Conservation (phyloP, 2,797 vertebrate genomes). For the Sarcoramphus papa region DNA sequence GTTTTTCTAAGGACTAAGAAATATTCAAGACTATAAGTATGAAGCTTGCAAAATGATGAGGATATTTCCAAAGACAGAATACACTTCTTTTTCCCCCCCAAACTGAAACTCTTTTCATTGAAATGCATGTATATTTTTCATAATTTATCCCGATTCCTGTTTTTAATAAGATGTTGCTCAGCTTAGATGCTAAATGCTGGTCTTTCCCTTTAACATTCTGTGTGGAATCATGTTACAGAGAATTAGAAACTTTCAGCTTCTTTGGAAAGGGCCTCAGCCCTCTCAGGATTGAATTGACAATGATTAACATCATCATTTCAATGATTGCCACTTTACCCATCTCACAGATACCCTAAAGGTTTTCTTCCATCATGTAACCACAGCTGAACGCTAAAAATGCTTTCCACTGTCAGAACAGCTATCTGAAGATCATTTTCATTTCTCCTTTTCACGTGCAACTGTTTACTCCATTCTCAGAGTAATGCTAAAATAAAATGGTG, state of each 20-base stretch:
- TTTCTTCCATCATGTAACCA: background rate
- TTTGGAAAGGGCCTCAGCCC: background rate
- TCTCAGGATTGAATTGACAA: background rate
- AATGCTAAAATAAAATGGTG: background rate
- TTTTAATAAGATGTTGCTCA: background rate
- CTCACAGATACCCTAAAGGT: background rate
- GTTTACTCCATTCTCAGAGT: background rate
- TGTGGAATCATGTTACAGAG: background rate
- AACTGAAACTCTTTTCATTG: background rate
- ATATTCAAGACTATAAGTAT: background rate
- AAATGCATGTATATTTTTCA: background rate
- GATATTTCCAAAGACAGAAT: background rate
- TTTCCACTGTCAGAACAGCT: background rate
- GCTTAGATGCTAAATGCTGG: background rate
- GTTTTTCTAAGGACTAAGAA: background rate
- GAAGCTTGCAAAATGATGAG: background rate
- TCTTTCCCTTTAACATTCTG: background rate
- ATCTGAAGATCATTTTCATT: background rate
- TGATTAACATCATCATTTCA: constrained; percentile 21
- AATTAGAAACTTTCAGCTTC: constrained; percentile 6
- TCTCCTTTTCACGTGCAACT: background rate
- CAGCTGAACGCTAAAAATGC: background rate
- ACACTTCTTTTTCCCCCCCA: fast-evolving
- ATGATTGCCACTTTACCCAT: background rate
- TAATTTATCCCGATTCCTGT: background rate